Conservation (phyloP, 2,797 vertebrate species). For the Danionella dracula region DNA sequence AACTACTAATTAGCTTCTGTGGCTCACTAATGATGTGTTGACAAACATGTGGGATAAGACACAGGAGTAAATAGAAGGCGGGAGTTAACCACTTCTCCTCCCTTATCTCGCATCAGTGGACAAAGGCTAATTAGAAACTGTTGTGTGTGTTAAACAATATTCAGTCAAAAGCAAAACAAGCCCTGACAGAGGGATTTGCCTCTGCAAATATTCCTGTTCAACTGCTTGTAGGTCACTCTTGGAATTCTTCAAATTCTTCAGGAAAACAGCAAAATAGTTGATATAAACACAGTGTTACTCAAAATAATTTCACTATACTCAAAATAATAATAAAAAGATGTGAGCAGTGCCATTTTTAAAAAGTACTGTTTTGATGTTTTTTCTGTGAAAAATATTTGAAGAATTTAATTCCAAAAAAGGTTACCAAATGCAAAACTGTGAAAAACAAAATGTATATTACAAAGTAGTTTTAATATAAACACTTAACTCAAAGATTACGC, state of each 20-base stretch:
- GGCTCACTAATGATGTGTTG: constrained; percentile 72
- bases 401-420: no score
- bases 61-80: constrained; percentile 58
- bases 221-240: background rate
- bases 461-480: no score
- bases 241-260: background rate
- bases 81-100: constrained; percentile 49
- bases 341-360: no score
- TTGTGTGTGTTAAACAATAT: constrained; percentile 55
- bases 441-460: no score
- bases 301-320: no score
- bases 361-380: no score
- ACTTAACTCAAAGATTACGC: no score
- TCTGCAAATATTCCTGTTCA: constrained; percentile 9
- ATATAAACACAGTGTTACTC: no score
- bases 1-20: constrained; percentile 67
- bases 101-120: constrained; percentile 61
- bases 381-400: no score
- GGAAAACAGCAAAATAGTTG: background rate
- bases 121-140: constrained; percentile 66
- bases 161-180: constrained; percentile 37
- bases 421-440: no score
- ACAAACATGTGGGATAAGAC: constrained; percentile 70
- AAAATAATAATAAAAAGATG: no score
- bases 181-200: background rate